Conservation (phyloP, 2,888 invertebrate genomes). For the Mesoligia furuncula region DNA sequence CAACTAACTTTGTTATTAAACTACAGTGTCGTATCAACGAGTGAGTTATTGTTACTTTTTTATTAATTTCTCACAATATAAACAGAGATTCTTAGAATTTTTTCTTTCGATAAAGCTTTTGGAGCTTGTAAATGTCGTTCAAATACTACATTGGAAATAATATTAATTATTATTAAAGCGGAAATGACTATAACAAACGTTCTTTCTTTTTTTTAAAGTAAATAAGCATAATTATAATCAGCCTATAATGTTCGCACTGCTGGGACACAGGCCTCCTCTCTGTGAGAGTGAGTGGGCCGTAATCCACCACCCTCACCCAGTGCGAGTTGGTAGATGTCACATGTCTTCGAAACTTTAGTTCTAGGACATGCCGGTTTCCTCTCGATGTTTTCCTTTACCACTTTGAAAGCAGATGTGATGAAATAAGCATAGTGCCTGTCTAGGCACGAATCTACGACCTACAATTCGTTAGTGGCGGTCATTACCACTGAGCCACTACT, state of each 20-base stretch:
- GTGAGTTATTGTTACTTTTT: conserved; percentile 56
- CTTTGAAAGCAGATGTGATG: background rate
- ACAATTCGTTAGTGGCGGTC: no score
- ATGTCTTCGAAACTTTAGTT: background rate
- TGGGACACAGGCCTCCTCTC: background rate
- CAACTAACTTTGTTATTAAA: conserved; percentile 42
- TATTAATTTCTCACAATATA: conserved; percentile 31
- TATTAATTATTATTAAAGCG: background rate
- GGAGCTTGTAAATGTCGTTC: conserved; percentile 47
- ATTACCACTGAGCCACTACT: no score
- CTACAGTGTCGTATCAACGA: conserved; percentile 62
- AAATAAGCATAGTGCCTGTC: background rate
- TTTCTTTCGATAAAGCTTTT: conserved; percentile 46
- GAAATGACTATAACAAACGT: background rate
- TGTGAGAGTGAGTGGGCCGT: background rate
- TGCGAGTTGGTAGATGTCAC: background rate
- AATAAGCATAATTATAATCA: background rate
- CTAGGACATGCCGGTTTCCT: background rate
- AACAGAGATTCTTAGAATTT: conserved; percentile 59
- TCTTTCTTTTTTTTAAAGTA: background rate
- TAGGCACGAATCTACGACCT: background rate
- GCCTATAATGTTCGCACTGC: background rate
- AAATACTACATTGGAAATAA: conserved; percentile 18
- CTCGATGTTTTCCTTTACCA: background rate
- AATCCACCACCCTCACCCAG: background rate